Evolutionary conservation across 2,113 vertebrate genomes (phyloP).

Genomic region (Galbula dea): DNA sequence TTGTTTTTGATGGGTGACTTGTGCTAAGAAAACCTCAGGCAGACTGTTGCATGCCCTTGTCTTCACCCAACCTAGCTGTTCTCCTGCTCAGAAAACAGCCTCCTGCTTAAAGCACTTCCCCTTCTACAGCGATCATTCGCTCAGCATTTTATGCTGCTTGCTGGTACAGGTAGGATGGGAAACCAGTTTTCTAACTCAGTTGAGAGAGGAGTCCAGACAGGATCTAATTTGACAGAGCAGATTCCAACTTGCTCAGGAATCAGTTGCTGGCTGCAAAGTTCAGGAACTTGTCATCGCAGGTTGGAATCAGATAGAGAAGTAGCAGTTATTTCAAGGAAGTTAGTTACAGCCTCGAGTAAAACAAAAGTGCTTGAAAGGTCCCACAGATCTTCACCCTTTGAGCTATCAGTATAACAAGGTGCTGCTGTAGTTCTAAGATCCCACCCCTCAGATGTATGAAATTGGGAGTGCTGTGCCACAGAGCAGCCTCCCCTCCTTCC

Average conservation of each 20-base stretch:
- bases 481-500: not conserved
- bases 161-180: not conserved
- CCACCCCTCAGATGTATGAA: not conserved
- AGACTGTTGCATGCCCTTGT: not conserved
- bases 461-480: accelerated
- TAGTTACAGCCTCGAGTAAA: not conserved
- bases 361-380: not conserved
- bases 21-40: not conserved
- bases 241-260: not conserved
- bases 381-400: not conserved
- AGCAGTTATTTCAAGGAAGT: not conserved
- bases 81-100: accelerated
- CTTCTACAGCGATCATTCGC: too few species aligned
- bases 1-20: not conserved
- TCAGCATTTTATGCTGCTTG: not conserved
- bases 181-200: not conserved
- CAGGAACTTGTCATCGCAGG: not conserved
- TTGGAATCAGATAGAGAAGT: accelerated
- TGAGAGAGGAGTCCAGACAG: not conserved
- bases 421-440: not conserved
- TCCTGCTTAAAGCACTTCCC: not conserved
- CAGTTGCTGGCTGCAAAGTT: accelerated
- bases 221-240: not conserved
- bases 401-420: not conserved
- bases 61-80: not conserved